These are phyloP conservation scores for Imbricaverruca yamaguchii DNA, from an alignment of 2,888 invertebrate species.

Conservation along the genomic window DNA sequence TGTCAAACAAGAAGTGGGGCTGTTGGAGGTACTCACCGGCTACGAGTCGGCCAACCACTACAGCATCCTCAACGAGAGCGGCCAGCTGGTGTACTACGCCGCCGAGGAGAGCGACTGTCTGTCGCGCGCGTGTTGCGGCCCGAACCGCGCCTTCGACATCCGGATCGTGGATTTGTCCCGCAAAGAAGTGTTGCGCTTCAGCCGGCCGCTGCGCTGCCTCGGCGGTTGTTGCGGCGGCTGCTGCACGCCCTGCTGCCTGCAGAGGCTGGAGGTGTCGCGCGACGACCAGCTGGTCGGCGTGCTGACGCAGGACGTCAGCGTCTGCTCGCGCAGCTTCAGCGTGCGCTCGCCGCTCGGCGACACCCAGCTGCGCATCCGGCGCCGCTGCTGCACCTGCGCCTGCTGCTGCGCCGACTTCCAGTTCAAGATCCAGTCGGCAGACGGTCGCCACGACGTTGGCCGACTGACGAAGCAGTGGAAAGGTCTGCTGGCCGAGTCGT, in stretches of 20 bases:
- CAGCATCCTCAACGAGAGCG: constrained; percentile 23
- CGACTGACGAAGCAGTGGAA: constrained; percentile 84
- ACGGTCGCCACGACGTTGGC: constrained; percentile 68
- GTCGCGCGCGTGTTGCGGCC: constrained; percentile 24
- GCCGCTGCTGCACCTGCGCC: background rate
- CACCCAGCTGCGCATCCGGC: background rate
- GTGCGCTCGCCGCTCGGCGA: background rate
- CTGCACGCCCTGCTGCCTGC: constrained; percentile 17
- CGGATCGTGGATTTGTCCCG: constrained; percentile 24
- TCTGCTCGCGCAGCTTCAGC: background rate
- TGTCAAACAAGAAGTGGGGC: constrained; percentile 26
- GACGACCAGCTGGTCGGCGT: background rate
- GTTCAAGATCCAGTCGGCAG: constrained; percentile 46
- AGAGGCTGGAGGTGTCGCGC: constrained; percentile 11
- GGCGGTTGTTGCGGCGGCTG: constrained; percentile 5
- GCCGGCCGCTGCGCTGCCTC: constrained; percentile 15
- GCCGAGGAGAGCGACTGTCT: constrained; percentile 25
- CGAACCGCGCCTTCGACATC: constrained; percentile 26
- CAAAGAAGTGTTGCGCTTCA: constrained; percentile 13
- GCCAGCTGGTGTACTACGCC: constrained; percentile 25
- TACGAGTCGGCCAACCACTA: constrained; percentile 26
- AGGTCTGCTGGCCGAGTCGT: constrained; percentile 67
- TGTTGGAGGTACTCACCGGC: constrained; percentile 26
- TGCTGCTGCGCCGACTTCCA: background rate
- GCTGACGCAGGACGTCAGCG: background rate